Evolutionary conservation across 1,140 invertebrate species (phyloP).

Genomic region (Drosophila tani): DNA sequence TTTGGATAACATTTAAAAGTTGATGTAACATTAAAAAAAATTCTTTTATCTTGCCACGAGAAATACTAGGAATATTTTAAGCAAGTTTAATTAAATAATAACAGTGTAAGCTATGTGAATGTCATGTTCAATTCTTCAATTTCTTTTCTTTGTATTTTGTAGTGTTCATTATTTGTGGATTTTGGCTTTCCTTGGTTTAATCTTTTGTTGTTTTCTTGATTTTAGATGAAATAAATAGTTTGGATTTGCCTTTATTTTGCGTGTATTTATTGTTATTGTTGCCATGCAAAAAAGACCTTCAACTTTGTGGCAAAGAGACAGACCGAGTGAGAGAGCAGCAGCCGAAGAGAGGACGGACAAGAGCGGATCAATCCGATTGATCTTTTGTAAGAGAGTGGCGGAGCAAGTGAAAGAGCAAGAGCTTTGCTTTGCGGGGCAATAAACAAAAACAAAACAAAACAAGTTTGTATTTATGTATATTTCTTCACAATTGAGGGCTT

Average conservation of each 20-base stretch:
- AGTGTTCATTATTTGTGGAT: neutral
- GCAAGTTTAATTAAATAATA: neutral
- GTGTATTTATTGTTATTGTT: slow-evolving; percentile 28
- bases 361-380: slow-evolving; percentile 29
- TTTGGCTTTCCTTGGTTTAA: neutral
- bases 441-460: slow-evolving; percentile 54
- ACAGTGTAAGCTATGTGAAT: slow-evolving; percentile 2
- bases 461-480: slow-evolving; percentile 45
- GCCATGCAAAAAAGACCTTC: slow-evolving; percentile 72
- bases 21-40: no score
- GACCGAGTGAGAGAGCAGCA: slow-evolving; percentile 12
- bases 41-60: no score
- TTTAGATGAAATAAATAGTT: neutral
- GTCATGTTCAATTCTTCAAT: neutral
- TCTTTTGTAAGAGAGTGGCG: slow-evolving; percentile 25
- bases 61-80: no score
- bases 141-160: neutral
- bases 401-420: slow-evolving; percentile 21
- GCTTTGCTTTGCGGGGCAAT: slow-evolving; percentile 26
- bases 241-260: slow-evolving; percentile 18
- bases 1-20: no score
- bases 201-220: slow-evolving; percentile 2
- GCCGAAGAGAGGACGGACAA: slow-evolving; percentile 11
- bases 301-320: slow-evolving; percentile 55
- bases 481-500: slow-evolving; percentile 28